These are phyloP conservation scores for Trimorus sp. DNA, from an alignment of 2,888 invertebrate species.

Conservation along the genomic window DNA sequence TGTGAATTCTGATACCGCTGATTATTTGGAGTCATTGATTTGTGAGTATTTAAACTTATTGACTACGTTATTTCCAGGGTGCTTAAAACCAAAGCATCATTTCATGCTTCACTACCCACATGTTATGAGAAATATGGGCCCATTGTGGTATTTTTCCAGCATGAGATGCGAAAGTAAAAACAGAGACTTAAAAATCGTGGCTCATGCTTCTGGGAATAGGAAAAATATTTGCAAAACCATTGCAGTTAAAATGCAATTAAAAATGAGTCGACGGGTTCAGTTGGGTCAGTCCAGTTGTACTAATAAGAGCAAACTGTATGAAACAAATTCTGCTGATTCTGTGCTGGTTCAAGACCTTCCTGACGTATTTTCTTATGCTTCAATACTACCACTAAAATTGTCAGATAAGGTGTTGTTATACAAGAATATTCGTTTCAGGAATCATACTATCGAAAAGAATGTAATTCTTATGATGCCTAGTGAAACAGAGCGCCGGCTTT, in stretches of 20 bases:
- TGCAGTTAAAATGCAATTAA: conserved; percentile 48
- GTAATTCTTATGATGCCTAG: not conserved
- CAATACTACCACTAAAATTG: not conserved
- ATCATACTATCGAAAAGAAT: not conserved
- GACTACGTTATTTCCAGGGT: conserved; percentile 5
- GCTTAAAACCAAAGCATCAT: conserved; percentile 66
- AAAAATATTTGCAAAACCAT: conserved; percentile 54
- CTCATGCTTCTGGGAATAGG: conserved; percentile 30
- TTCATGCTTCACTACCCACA: conserved; percentile 59
- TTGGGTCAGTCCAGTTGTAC: not conserved
- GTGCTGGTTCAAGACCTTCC: not conserved
- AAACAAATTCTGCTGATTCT: not conserved
- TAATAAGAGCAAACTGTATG: not conserved
- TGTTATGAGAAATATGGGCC: conserved; percentile 38
- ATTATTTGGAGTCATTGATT: conserved; percentile 45
- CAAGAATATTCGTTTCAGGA: not conserved
- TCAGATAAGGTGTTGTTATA: not conserved
- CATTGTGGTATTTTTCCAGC: conserved; percentile 38
- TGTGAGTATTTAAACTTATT: conserved; percentile 51
- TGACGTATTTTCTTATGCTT: not conserved
- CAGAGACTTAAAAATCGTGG: conserved; percentile 40
- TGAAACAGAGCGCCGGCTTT: conserved; percentile 1
- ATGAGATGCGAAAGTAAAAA: conserved; percentile 65
- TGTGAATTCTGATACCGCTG: conserved; percentile 23
- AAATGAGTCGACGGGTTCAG: conserved; percentile 27